phyloP scores from a whole-genome alignment of 2,888 invertebrate species.

The Cerastoderma edule region DNA sequence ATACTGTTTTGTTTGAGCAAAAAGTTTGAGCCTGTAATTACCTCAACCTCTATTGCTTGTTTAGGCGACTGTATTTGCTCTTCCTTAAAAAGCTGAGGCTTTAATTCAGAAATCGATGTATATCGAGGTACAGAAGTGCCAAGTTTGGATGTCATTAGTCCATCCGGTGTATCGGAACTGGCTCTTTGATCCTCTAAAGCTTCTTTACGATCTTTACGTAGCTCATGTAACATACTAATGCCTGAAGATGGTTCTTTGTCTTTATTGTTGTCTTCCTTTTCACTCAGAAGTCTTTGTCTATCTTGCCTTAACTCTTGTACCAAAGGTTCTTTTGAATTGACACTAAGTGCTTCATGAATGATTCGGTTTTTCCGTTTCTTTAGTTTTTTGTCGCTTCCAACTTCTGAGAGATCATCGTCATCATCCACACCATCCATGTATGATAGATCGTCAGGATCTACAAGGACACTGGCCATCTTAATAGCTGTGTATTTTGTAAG shows the following conservation, averaged over 20 bases:
- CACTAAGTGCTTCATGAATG: slow-evolving; percentile 25
- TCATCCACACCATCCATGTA: slow-evolving; percentile 49
- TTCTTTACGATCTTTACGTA: slow-evolving; percentile 15
- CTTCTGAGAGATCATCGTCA: slow-evolving; percentile 7
- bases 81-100: background rate
- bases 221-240: slow-evolving; percentile 7
- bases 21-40: background rate
- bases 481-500: too few species aligned
- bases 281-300: slow-evolving; percentile 29
- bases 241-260: background rate
- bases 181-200: slow-evolving; percentile 11
- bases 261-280: background rate
- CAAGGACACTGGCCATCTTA: slow-evolving; percentile 50
- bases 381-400: background rate
- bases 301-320: slow-evolving; percentile 39
- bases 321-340: slow-evolving; percentile 28
- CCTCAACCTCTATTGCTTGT: slow-evolving; percentile 1
- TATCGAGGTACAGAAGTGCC: background rate
- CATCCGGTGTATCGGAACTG: too few species aligned
- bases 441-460: slow-evolving; percentile 40
- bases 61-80: background rate
- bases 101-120: background rate
- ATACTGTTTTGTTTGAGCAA: slow-evolving; percentile 2
- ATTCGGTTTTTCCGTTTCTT: slow-evolving; percentile 25
- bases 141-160: background rate